Conservation (phyloP, 2,797 vertebrate species). For the Malurus leucopterus region DNA sequence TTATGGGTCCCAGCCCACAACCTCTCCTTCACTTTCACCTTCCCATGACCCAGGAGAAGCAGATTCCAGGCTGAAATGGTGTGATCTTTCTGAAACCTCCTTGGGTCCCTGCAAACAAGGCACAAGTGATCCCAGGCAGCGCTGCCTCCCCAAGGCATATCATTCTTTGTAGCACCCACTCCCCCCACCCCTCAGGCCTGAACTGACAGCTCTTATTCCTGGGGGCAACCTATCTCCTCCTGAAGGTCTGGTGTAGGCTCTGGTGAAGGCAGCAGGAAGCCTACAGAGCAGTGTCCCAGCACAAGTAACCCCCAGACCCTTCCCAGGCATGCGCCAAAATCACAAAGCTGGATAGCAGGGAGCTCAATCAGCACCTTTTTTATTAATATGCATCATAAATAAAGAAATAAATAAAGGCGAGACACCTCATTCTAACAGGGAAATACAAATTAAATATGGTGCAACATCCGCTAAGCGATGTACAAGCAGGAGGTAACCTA, state of each 20-base stretch:
- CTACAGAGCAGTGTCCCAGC: not conserved
- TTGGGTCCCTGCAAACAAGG: not conserved
- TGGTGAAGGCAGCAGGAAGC: not conserved
- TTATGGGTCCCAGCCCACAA: not conserved
- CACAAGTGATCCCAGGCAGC: accelerated
- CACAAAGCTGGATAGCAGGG: not conserved
- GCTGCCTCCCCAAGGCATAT: accelerated
- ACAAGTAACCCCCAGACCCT: not conserved
- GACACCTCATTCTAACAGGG: conserved; percentile 54
- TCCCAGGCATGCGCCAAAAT: not conserved
- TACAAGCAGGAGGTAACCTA: conserved; percentile 55
- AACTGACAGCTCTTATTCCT: not conserved
- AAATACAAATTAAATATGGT: conserved; percentile 60
- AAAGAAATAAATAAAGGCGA: conserved; percentile 81
- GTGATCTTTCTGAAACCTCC: not conserved
- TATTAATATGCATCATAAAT: conserved; percentile 86
- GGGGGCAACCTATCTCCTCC: not conserved
- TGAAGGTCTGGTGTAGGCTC: not conserved
- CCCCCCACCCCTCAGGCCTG: not conserved
- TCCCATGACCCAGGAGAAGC: conserved; percentile 2
- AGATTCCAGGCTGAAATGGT: not conserved
- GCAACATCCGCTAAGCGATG: conserved; percentile 45
- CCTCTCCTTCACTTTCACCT: not conserved
- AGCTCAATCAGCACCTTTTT: conserved; percentile 78
- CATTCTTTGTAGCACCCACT: not conserved